A percentile compares a stretch with the other conserved stretches of the same genome.
phyloP scores from a whole-genome alignment of 2,888 invertebrate species.

The Microdon myrmicae region DNA sequence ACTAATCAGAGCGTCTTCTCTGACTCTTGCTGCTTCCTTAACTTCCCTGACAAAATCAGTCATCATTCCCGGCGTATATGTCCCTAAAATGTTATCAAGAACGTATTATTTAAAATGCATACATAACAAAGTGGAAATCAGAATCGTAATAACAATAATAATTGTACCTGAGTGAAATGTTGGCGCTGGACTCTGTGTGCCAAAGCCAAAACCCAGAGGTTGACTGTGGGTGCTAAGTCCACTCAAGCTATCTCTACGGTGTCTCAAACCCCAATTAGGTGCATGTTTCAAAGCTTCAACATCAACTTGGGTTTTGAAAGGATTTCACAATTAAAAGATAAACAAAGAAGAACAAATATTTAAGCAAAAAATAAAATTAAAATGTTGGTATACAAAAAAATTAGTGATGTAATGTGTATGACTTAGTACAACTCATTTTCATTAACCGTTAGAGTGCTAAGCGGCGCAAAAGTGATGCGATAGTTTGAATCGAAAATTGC shows the following conservation, averaged over 20 bases:
- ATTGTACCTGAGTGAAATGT: constrained; percentile 67
- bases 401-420: no score
- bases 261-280: constrained; percentile 69
- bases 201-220: constrained; percentile 67
- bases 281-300: constrained; percentile 72
- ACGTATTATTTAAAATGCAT: neutral
- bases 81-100: constrained; percentile 56
- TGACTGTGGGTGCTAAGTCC: constrained; percentile 68
- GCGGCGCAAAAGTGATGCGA: no score
- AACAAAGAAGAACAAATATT: constrained; percentile 45
- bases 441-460: no score
- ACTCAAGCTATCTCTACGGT: constrained; percentile 69
- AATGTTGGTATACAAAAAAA: no score
- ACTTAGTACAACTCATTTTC: no score
- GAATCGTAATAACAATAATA: constrained; percentile 14
- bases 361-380: constrained; percentile 46
- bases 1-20: constrained; percentile 76
- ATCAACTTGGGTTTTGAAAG: constrained; percentile 67
- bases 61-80: constrained; percentile 78
- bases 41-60: constrained; percentile 79
- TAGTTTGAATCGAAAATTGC: no score
- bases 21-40: constrained; percentile 76
- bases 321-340: constrained; percentile 58
- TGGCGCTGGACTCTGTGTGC: constrained; percentile 67
- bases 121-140: constrained; percentile 6